These are phyloP conservation scores for Gobiocypris rarus DNA, from an alignment of 2,113 vertebrate genomes.

Conservation along the genomic window DNA sequence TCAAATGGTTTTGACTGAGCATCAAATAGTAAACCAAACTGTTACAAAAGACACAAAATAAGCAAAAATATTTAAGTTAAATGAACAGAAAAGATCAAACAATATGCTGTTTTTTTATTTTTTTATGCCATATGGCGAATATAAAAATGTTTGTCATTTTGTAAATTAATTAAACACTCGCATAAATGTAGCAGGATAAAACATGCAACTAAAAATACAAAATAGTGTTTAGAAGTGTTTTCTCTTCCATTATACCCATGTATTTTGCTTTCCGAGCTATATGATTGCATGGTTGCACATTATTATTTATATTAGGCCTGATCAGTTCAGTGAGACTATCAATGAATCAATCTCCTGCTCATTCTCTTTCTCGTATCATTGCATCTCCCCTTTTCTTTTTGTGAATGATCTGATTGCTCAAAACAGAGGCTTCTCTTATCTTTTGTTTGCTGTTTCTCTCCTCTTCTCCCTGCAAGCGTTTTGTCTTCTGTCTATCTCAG, in stretches of 20 bases:
- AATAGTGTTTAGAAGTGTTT: background rate
- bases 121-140: background rate
- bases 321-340: background rate
- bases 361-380: slow-evolving; percentile 1
- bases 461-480: slow-evolving; percentile 23
- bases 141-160: background rate
- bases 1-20: no score
- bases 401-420: background rate
- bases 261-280: background rate
- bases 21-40: no score
- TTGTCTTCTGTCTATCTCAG: slow-evolving; percentile 28
- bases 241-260: background rate
- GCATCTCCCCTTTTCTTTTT: slow-evolving; percentile 12
- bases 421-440: no score
- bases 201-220: background rate
- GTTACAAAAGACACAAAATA: no score
- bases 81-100: no score
- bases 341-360: background rate
- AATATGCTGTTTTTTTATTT: no score
- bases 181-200: background rate
- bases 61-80: no score
- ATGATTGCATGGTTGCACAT: background rate
- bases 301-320: background rate
- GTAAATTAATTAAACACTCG: background rate
- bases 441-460: slow-evolving; percentile 11